phyloP scores from a whole-genome alignment of 2,113 vertebrate species.

The Chloropsis cyanopogon region DNA sequence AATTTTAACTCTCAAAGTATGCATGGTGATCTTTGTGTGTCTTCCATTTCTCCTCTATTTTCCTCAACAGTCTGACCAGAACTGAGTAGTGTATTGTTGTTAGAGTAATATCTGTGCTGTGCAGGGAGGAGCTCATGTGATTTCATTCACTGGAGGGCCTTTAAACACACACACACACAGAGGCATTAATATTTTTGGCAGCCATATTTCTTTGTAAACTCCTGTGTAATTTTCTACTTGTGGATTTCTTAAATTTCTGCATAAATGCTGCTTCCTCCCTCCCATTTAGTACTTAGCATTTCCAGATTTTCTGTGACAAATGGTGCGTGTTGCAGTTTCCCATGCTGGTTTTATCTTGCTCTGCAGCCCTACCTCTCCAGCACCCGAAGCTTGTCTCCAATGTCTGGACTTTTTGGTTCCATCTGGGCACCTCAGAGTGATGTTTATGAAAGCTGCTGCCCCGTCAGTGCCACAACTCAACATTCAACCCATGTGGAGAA shows the following conservation, averaged over 20 bases:
- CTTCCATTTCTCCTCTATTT: not conserved
- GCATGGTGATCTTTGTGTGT: not conserved
- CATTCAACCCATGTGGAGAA: constrained; percentile 83
- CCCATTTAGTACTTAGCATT: not conserved
- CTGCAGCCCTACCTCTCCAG: constrained; percentile 92
- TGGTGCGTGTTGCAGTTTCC: not conserved
- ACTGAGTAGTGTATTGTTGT: not conserved
- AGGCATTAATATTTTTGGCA: not conserved
- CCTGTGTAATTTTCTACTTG: not conserved
- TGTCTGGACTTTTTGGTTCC: constrained; percentile 98
- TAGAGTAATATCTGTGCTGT: fast-evolving
- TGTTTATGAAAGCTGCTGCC: constrained; percentile 87
- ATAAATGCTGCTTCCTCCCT: not conserved
- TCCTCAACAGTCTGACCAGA: not conserved
- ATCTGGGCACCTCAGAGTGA: constrained; percentile 97
- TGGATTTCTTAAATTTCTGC: not conserved
- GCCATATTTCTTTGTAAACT: not conserved
- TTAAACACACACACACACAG: not conserved
- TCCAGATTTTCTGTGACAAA: not conserved
- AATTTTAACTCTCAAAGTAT: not conserved
- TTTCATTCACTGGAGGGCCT: not conserved
- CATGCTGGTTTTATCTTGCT: not conserved
- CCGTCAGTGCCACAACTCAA: constrained; percentile 75
- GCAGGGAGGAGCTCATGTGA: not conserved
- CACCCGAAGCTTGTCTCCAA: constrained; percentile 94